Percentiles rank a stretch among this genome's conserved stretches.
These are phyloP conservation scores for Sepioteuthis lessoniana DNA, from an alignment of 2,888 invertebrate species.

Conservation along the genomic window DNA sequence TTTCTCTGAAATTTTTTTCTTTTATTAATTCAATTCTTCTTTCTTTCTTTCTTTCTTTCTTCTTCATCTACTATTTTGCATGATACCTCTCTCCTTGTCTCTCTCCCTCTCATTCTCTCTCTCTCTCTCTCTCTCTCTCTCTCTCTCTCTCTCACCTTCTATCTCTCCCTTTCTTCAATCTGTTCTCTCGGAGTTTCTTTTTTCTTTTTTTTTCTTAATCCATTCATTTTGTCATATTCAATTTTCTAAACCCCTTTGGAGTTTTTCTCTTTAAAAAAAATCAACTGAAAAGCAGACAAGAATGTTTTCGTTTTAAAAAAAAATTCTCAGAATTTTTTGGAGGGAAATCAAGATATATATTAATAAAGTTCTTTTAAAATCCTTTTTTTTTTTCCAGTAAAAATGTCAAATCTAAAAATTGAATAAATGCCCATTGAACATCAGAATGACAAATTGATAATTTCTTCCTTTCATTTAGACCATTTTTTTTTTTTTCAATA, in stretches of 20 bases:
- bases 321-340: not conserved
- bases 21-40: not conserved
- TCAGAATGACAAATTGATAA: not conserved
- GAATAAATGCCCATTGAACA: not conserved
- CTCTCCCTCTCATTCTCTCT: not conserved
- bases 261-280: not conserved
- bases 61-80: no score
- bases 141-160: not conserved
- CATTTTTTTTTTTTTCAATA: not conserved
- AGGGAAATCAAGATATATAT: not conserved
- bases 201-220: not conserved
- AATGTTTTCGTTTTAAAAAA: not conserved
- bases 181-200: not conserved
- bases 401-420: not conserved
- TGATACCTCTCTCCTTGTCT: no score
- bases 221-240: constrained; percentile 9
- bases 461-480: not conserved
- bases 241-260: constrained; percentile 17
- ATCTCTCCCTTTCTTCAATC: not conserved
- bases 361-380: not conserved
- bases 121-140: not conserved
- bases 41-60: not conserved
- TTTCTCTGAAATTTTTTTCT: not conserved
- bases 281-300: not conserved
- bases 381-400: not conserved